Base-by-base conservation (phyloP, 2,113 vertebrate species). In the Romanogobio albipinnatus region DNA sequence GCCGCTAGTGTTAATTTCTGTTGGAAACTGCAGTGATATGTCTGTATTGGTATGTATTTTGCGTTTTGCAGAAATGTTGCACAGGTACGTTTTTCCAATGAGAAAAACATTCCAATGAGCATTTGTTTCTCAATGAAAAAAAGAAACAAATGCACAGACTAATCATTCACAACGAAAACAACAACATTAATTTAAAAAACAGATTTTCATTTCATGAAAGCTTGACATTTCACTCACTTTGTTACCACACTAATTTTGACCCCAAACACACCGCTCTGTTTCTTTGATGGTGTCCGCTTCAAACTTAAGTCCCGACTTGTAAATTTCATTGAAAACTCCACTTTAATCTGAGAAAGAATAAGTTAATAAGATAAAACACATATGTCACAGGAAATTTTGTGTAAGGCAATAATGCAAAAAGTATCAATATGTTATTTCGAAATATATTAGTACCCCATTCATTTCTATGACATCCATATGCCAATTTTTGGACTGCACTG, bases 271-370 rank as follows among this genome's bases (percentile, higher is more conserved):
- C 98, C 98, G 0, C 97, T 99, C 93, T 99, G 98, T 89, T 99
- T 99, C 91, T 99, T 99, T 83, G 98, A 99, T 0, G 97, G 98
- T 0, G 97, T 99, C 90, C 98, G 95, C 95, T 99, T 99, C 88
- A 99, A 92, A 89, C 98, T 99, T 93, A 99, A 94, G 87, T 99
- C 98, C 83, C 98, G 96, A 93, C 97, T 99, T 0, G 97, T 99
- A 90, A 99, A 99, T 91, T 99, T 99, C 97, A 99, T 99, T 86
- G 98, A 99, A 92, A 99, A 98, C 89, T 99, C 98, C 92, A 99
- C 98, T 91, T 99, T 98, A 91, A 99, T 98, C 98, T 99, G 91
- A 15, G n/a, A 83, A 84, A 33, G 53, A 53, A 86, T 29, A 17
- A 90, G 26, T 68, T 26, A 66, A 70, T 43, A 68, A 9, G 61